These are phyloP conservation scores for Scaptodrosophila latifasciaeformis DNA, from an alignment of 2,888 invertebrate genomes.

Conservation along the genomic window DNA sequence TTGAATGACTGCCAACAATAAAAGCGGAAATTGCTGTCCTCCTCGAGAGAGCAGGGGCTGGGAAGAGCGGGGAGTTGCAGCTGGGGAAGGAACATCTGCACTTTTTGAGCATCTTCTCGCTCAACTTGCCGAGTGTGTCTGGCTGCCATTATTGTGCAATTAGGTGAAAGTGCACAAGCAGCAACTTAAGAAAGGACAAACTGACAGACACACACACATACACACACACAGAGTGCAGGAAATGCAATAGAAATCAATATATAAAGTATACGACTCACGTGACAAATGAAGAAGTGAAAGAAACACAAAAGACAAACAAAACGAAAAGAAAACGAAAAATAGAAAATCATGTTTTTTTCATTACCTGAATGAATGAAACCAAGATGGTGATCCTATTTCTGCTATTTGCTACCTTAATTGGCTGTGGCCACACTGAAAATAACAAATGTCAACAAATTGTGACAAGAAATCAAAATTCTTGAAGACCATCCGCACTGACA, in stretches of 20 bases:
- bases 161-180: constrained; percentile 43
- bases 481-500: constrained; percentile 44
- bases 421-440: constrained; percentile 49
- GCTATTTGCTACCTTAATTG: constrained; percentile 50
- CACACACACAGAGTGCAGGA: constrained; percentile 50
- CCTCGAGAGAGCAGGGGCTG: neutral
- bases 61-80: neutral
- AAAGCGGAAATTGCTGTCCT: constrained; percentile 46
- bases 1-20: constrained; percentile 38
- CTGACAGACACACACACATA: too few relatives aligned
- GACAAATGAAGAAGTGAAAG: constrained; percentile 17
- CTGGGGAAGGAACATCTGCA: too few relatives aligned
- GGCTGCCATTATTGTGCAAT: constrained; percentile 54
- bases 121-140: constrained; percentile 1
- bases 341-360: constrained; percentile 22
- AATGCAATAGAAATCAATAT: constrained; percentile 51
- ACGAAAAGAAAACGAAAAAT: too few relatives aligned
- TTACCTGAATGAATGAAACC: neutral
- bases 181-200: neutral
- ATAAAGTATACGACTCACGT: constrained; percentile 45
- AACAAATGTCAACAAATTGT: constrained; percentile 66
- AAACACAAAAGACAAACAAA: too few relatives aligned
- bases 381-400: neutral
- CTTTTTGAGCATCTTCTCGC: too few relatives aligned
- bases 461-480: constrained; percentile 66